Percentiles rank a stretch among this genome's conserved stretches.
Evolutionary conservation across 2,888 invertebrate species (phyloP).

Genomic region (Latheticus oryzae): DNA sequence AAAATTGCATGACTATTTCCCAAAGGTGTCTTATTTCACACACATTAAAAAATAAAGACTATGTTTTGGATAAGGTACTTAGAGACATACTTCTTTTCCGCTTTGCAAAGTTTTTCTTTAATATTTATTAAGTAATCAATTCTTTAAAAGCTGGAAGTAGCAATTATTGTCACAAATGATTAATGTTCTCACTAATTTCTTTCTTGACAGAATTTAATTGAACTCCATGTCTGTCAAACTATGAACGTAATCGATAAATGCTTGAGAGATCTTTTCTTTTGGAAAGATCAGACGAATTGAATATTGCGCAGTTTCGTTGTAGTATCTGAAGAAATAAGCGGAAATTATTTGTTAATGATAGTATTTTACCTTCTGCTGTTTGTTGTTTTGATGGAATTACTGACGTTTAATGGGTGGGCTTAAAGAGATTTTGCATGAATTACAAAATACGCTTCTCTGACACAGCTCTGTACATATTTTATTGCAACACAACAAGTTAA

Average conservation of each 20-base stretch:
- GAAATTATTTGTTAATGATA: no score
- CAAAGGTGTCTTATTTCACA: conserved; percentile 24
- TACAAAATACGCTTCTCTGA: conserved; percentile 9
- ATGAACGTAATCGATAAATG: conserved; percentile 15
- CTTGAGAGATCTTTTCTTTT: background rate
- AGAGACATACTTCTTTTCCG: background rate
- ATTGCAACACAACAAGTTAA: conserved; percentile 24
- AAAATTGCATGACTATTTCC: conserved; percentile 30
- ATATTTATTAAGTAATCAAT: conserved; percentile 30
- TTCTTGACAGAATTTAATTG: conserved; percentile 20
- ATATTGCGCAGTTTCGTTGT: no score
- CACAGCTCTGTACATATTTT: conserved; percentile 21
- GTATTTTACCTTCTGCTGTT: no score
- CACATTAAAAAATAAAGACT: conserved; percentile 28
- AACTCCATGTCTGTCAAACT: conserved; percentile 12
- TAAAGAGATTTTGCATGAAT: conserved; percentile 9
- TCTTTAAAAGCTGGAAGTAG: conserved; percentile 20
- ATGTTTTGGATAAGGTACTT: conserved; percentile 8
- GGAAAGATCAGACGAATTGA: conserved; percentile 4
- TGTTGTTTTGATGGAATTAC: background rate
- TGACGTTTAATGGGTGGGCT: conserved; percentile 2
- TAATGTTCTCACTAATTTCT: conserved; percentile 24
- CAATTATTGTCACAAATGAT: conserved; percentile 32
- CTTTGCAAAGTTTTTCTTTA: no score
- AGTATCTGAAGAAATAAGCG: no score